These are phyloP conservation scores for Redunca redunca DNA, from an alignment of 2,113 vertebrate species.

Conservation along the genomic window DNA sequence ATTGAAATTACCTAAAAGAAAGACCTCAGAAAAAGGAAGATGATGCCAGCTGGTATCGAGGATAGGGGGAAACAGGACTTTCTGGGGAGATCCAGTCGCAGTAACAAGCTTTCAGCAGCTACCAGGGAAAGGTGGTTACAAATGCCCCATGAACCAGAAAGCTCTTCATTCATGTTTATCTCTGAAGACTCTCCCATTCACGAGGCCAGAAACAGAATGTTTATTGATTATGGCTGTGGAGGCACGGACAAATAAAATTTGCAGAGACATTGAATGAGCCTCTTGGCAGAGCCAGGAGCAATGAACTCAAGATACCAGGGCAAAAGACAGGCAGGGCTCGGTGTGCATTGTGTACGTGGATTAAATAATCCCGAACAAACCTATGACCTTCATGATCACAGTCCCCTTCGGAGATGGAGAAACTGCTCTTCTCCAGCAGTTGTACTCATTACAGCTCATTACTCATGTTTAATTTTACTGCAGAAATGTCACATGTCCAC, in stretches of 20 bases:
- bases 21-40: neutral
- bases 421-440: neutral
- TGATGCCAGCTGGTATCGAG: fast-evolving
- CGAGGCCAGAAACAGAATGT: fast-evolving
- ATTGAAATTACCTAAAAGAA: neutral
- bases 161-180: neutral
- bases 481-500: neutral
- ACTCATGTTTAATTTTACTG: neutral
- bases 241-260: neutral
- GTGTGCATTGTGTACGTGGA: fast-evolving
- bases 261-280: fast-evolving
- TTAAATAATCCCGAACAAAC: no score
- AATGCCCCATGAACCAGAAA: fast-evolving
- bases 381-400: fast-evolving
- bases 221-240: fast-evolving
- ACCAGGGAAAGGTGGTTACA: fast-evolving
- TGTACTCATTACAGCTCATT: neutral
- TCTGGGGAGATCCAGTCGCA: fast-evolving
- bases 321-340: no score
- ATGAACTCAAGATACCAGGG: neutral
- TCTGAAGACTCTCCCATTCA: fast-evolving
- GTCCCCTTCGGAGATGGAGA: neutral
- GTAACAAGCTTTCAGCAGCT: fast-evolving
- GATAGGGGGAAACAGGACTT: fast-evolving
- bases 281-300: neutral